Conservation (phyloP, 37 sponge, comb jelly and placozoan species). For the Aplysina aerophoba region DNA sequence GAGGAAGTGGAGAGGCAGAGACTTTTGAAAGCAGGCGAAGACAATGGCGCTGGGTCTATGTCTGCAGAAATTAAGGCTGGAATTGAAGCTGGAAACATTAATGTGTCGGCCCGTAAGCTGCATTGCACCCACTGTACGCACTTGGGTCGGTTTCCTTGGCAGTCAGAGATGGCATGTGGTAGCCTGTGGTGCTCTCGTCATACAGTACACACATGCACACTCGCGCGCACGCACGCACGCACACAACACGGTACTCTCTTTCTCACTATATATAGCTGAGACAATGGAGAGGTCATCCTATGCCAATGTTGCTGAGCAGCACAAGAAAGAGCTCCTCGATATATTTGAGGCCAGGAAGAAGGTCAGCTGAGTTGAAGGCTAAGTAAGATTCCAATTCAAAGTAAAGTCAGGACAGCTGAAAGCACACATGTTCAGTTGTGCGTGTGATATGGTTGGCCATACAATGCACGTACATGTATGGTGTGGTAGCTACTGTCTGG, state of each 20-base stretch:
- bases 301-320: conserved; percentile 32
- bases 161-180: neutral
- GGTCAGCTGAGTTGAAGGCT: conserved; percentile 43
- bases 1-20: conserved; percentile 57
- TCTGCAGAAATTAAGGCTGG: conserved; percentile 79
- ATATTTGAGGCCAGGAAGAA: conserved; percentile 92
- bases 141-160: neutral
- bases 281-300: conserved; percentile 31
- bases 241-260: too few species aligned
- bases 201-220: too few species aligned
- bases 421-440: too few species aligned
- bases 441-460: too few species aligned
- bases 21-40: neutral
- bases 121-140: conserved; percentile 25
- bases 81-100: conserved; percentile 88
- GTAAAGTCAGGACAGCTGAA: too few species aligned
- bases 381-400: neutral
- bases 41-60: neutral
- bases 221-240: too few species aligned
- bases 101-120: conserved; percentile 5
- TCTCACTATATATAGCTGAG: neutral
- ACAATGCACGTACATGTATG: too few species aligned
- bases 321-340: conserved; percentile 84
- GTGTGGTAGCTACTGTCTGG: too few species aligned
- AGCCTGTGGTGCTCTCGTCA: too few species aligned